Conservation (phyloP, 2,797 vertebrate species). For the Xiphophorus birchmanni region DNA sequence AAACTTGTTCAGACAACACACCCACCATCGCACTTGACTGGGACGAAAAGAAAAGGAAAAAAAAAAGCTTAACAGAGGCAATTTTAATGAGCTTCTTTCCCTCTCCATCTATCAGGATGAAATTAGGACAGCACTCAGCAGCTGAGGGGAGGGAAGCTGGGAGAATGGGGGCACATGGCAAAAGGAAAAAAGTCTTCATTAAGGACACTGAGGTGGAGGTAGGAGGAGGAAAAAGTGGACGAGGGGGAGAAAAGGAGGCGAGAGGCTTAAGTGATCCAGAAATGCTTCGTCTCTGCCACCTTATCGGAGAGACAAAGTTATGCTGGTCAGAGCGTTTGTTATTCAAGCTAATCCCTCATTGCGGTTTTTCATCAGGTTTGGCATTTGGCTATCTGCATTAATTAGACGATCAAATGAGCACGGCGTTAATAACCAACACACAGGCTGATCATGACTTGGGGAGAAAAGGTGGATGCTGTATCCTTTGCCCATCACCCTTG, state of each 20-base stretch:
- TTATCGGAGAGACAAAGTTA: conserved; percentile 73
- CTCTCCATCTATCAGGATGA: conserved; percentile 67
- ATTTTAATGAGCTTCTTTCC: conserved; percentile 72
- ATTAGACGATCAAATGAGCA: conserved; percentile 69
- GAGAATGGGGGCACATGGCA: conserved; percentile 64
- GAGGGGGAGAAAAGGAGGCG: neutral
- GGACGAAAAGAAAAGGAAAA: conserved; percentile 14
- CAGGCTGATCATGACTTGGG: conserved; percentile 55
- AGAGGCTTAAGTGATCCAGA: conserved; percentile 55
- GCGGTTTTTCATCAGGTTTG: conserved; percentile 73
- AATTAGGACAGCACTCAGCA: conserved; percentile 69
- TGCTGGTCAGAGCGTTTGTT: conserved; percentile 68
- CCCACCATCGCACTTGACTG: conserved; percentile 27
- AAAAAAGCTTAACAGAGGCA: conserved; percentile 64
- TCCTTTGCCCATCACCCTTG: conserved; percentile 33
- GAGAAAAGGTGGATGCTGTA: conserved; percentile 23
- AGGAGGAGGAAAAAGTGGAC: conserved; percentile 30
- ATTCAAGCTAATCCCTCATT: conserved; percentile 76
- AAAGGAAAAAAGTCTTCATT: conserved; percentile 68
- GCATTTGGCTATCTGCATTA: conserved; percentile 78
- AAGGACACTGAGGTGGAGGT: conserved; percentile 61
- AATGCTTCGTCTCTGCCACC: conserved; percentile 40
- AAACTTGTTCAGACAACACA: conserved; percentile 35
- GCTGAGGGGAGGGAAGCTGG: conserved; percentile 54
- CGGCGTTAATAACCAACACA: conserved; percentile 60